Evolutionary conservation across 2,888 invertebrate genomes (phyloP).

Genomic region (Tachina grossa): DNA sequence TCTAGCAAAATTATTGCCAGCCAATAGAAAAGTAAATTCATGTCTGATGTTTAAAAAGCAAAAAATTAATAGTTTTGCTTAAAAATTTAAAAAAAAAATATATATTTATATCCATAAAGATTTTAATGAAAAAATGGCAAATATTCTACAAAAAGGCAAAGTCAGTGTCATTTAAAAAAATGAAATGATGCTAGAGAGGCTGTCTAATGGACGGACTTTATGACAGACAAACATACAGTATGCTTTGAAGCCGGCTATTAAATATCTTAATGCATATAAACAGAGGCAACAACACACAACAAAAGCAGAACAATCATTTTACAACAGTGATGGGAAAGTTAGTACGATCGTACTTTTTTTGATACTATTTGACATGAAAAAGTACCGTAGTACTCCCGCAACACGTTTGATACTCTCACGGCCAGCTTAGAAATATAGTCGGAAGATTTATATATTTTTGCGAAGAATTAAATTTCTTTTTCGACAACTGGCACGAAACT

Average conservation of each 20-base stretch:
- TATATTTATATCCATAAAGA: constrained; percentile 56
- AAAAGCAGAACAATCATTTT: constrained; percentile 60
- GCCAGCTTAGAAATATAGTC: no score
- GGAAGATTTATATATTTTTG: no score
- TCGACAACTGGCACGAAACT: no score
- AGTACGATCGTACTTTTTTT: no score
- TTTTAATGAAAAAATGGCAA: constrained; percentile 81
- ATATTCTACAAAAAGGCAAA: constrained; percentile 78
- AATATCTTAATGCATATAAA: constrained; percentile 42
- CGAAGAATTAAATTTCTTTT: no score
- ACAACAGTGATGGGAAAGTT: no score
- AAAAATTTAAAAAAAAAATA: constrained; percentile 25
- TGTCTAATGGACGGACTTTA: constrained; percentile 21
- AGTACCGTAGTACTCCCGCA: no score
- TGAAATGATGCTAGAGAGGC: constrained; percentile 45
- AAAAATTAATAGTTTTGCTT: constrained; percentile 53
- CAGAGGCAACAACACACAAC: constrained; percentile 28
- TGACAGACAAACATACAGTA: constrained; percentile 42
- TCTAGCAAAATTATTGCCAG: neutral
- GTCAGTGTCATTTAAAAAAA: constrained; percentile 67
- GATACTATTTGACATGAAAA: no score
- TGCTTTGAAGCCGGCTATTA: constrained; percentile 40
- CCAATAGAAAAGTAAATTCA: constrained; percentile 20
- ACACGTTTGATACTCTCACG: no score
- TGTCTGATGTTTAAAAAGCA: constrained; percentile 14